Conservation (phyloP, 2,797 vertebrate genomes). For the Phoxinus dragarum region DNA sequence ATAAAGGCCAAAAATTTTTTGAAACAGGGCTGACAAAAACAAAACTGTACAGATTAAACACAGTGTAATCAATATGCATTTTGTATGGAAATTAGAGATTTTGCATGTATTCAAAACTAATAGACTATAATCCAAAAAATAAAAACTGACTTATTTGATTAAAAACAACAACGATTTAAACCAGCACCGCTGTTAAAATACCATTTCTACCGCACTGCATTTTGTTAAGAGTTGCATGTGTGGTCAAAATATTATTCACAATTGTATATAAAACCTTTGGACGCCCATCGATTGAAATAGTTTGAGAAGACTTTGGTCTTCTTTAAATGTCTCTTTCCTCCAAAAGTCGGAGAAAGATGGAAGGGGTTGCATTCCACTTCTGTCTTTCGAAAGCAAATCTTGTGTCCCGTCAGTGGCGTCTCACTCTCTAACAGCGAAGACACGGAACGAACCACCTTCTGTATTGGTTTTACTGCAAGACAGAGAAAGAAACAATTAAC, state of each 20-base stretch:
- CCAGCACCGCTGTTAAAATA: conserved; percentile 78
- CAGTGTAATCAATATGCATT: conserved; percentile 81
- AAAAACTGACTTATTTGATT: conserved; percentile 50
- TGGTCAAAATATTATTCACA: conserved; percentile 61
- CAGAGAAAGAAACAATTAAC: conserved; percentile 40
- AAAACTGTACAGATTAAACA: conserved; percentile 82
- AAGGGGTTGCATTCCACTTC: conserved; percentile 60
- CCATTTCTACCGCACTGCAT: conserved; percentile 65
- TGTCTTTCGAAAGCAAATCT: conserved; percentile 58
- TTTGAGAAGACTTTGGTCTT: conserved; percentile 34
- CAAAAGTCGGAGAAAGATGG: conserved; percentile 52
- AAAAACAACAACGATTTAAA: conserved; percentile 60
- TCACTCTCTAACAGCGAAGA: conserved; percentile 80
- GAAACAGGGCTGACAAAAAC: conserved; percentile 51
- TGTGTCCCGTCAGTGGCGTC: conserved; percentile 23
- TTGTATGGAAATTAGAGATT: conserved; percentile 70
- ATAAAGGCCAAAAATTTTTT: conserved; percentile 64
- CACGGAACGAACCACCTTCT: conserved; percentile 79
- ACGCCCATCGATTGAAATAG: conserved; percentile 19
- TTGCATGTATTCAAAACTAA: conserved; percentile 29
- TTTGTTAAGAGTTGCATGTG: conserved; percentile 69
- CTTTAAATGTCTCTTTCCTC: conserved; percentile 46
- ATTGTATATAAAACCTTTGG: conserved; percentile 46
- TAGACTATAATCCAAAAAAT: conserved; percentile 15
- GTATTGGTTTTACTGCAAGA: conserved; percentile 76